Percentiles rank a stretch among this genome's conserved stretches.
These are phyloP conservation scores for Oscheius myriophilus DNA, from an alignment of 2,888 invertebrate species.

Conservation along the genomic window DNA sequence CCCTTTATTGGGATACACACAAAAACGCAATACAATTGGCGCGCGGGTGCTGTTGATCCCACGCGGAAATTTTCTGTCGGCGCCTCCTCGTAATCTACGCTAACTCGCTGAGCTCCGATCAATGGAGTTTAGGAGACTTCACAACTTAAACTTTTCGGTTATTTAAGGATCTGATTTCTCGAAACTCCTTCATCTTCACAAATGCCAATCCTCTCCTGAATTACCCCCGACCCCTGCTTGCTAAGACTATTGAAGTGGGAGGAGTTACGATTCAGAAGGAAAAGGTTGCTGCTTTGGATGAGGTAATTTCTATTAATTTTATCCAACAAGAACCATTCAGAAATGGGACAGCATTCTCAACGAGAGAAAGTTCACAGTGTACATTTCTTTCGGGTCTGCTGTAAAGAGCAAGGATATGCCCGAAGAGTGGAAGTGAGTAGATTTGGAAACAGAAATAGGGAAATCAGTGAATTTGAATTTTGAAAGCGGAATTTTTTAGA, in stretches of 20 bases:
- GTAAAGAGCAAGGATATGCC: slow-evolving; percentile 32
- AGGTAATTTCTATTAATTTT: too few species aligned
- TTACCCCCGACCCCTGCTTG: slow-evolving; percentile 2
- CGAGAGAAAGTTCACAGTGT: slow-evolving; percentile 26
- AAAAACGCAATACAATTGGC: too few species aligned
- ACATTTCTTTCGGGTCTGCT: slow-evolving; percentile 29
- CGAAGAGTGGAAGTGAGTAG: slow-evolving; percentile 27
- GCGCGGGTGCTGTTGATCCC: too few species aligned
- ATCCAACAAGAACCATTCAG: not conserved
- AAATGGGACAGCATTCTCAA: slow-evolving; percentile 19
- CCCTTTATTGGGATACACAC: too few species aligned
- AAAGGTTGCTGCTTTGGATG: too few species aligned
- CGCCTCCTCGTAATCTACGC: too few species aligned
- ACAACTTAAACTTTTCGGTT: not conserved
- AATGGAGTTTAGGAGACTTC: too few species aligned
- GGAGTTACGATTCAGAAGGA: not conserved
- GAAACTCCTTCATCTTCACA: slow-evolving; percentile 5
- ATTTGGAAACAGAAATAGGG: not conserved
- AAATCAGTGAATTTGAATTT: not conserved
- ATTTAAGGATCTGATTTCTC: not conserved
- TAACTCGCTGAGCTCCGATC: too few species aligned
- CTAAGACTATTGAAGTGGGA: slow-evolving; percentile 1
- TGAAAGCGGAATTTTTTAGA: slow-evolving; percentile 32
- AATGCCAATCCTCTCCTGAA: not conserved
- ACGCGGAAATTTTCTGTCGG: too few species aligned